A percentile compares a stretch with the other conserved stretches of the same genome.
These are phyloP conservation scores for Drosophila picticornis DNA, from an alignment of 2,888 invertebrate species.

Conservation along the genomic window DNA sequence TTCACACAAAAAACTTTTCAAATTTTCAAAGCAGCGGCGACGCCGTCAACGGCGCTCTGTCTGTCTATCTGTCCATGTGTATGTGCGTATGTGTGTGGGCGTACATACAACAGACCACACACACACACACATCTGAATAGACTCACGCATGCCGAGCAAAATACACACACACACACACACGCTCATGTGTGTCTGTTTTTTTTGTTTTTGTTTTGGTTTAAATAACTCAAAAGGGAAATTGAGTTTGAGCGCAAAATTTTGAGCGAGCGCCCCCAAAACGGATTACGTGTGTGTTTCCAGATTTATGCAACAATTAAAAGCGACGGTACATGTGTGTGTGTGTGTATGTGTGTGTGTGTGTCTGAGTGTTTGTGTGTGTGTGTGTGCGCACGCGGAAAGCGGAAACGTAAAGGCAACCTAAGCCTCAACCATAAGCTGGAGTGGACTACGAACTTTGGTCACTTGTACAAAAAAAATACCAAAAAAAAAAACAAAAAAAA, in stretches of 20 bases:
- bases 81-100: slow-evolving; percentile 44
- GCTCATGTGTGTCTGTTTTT: slow-evolving; percentile 38
- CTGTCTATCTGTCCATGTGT: slow-evolving; percentile 30
- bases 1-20: slow-evolving; percentile 78
- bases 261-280: slow-evolving; percentile 47
- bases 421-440: slow-evolving; percentile 45
- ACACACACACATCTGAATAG: slow-evolving; percentile 23
- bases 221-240: slow-evolving; percentile 78
- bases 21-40: slow-evolving; percentile 68
- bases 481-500: background rate
- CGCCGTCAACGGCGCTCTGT: slow-evolving; percentile 46
- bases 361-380: slow-evolving; percentile 10
- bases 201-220: slow-evolving; percentile 54
- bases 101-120: slow-evolving; percentile 38
- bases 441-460: slow-evolving; percentile 33
- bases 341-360: slow-evolving; percentile 22
- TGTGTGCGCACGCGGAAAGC: slow-evolving; percentile 37
- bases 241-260: slow-evolving; percentile 72
- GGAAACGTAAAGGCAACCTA: slow-evolving; percentile 68
- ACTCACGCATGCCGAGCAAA: slow-evolving; percentile 27
- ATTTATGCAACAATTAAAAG: slow-evolving; percentile 77
- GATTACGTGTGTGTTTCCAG: slow-evolving; percentile 60
- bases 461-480: slow-evolving; percentile 14
- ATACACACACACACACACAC: slow-evolving; percentile 33
- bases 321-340: slow-evolving; percentile 26